phyloP scores from a whole-genome alignment of 2,888 invertebrate genomes.

The Dryocosmus kuriphilus region DNA sequence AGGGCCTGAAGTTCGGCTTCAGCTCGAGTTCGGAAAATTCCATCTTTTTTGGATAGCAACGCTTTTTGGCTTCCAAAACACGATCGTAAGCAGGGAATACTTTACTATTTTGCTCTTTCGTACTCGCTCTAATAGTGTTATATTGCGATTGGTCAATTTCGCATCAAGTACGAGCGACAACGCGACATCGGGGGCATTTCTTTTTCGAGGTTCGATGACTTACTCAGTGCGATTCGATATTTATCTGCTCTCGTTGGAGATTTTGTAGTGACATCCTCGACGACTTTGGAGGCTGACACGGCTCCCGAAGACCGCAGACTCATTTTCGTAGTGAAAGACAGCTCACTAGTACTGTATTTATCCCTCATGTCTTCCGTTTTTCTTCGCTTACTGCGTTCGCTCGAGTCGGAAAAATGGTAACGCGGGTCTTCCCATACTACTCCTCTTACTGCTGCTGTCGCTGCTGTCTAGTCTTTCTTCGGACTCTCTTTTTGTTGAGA shows the following conservation, averaged over 20 bases:
- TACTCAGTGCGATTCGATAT: conserved; percentile 13
- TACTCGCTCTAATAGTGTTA: neutral
- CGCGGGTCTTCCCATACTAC: too few relatives aligned
- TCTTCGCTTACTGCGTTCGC: neutral
- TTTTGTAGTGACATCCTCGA: conserved; percentile 28
- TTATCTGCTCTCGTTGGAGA: conserved; percentile 32
- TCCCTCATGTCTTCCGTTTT: neutral
- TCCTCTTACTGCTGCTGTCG: too few relatives aligned
- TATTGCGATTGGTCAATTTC: conserved; percentile 32
- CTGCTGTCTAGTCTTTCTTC: too few relatives aligned
- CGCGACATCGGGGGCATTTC: conserved; percentile 27
- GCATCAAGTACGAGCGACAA: conserved; percentile 11
- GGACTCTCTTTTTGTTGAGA: too few relatives aligned
- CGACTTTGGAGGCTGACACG: conserved; percentile 10
- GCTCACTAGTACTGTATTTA: conserved; percentile 6
- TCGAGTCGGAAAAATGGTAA: too few relatives aligned
- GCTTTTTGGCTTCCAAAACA: conserved; percentile 37
- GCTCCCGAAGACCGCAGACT: conserved; percentile 28
- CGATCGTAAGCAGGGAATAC: conserved; percentile 16
- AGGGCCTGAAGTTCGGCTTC: conserved; percentile 16
- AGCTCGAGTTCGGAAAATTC: neutral
- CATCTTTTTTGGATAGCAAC: conserved; percentile 3
- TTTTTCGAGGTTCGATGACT: conserved; percentile 2
- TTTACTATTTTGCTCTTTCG: neutral
- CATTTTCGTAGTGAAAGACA: conserved; percentile 18